Conservation (phyloP, 2,113 vertebrate species). For the Sclerurus mexicanus region DNA sequence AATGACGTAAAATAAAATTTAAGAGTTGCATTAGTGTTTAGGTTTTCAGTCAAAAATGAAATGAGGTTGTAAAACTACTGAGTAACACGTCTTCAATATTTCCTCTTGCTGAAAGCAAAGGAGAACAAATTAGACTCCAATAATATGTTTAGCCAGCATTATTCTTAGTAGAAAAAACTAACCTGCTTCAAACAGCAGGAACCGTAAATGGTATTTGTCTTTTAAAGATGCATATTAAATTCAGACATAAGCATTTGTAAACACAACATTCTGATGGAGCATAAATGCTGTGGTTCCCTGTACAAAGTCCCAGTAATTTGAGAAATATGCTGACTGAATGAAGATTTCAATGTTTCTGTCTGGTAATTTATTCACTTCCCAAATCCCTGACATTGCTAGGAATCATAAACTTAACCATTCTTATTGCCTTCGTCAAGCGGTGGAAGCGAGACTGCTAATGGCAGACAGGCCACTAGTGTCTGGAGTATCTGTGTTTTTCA, state of each 20-base stretch:
- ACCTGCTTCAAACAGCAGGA: slow-evolving; percentile 1
- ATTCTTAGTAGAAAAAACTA: slow-evolving; percentile 31
- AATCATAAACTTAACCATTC: slow-evolving; percentile 34
- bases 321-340: slow-evolving; percentile 33
- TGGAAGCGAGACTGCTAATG: slow-evolving; percentile 3
- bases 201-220: slow-evolving; percentile 9
- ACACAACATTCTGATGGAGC: slow-evolving; percentile 26
- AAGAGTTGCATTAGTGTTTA: background rate
- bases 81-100: background rate
- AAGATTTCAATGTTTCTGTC: slow-evolving; percentile 45
- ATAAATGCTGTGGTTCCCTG: slow-evolving; percentile 14
- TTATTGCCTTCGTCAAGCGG: slow-evolving; percentile 45
- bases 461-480: background rate
- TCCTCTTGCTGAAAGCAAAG: background rate
- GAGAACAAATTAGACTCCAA: background rate
- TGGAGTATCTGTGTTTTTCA: background rate
- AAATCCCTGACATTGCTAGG: slow-evolving; percentile 8
- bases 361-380: slow-evolving; percentile 48
- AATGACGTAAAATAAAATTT: background rate
- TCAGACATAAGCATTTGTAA: slow-evolving; percentile 31
- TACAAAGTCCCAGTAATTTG: slow-evolving; percentile 11
- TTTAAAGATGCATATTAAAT: slow-evolving; percentile 40
- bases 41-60: background rate
- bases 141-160: slow-evolving; percentile 8
- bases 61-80: background rate